phyloP scores from a whole-genome alignment of 2,888 invertebrate genomes.

The Xestoiulus laeticollis region DNA sequence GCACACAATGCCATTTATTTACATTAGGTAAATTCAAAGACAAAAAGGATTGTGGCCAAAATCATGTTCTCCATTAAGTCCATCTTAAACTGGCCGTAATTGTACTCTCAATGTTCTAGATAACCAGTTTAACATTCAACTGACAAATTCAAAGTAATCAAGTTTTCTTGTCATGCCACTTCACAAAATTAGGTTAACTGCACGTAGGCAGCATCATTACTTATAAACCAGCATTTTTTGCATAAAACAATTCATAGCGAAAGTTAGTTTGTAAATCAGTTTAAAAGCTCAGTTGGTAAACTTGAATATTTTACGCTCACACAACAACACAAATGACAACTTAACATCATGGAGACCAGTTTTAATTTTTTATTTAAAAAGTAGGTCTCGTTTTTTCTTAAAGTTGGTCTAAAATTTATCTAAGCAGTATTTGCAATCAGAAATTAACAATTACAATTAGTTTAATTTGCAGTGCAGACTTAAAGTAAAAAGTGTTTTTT shows the following conservation, averaged over 20 bases:
- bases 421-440: too few relatives aligned
- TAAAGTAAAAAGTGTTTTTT: too few relatives aligned
- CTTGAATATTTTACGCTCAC: neutral
- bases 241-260: neutral
- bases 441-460: too few relatives aligned
- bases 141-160: neutral
- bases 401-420: neutral
- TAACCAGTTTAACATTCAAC: neutral
- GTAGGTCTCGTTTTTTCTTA: neutral
- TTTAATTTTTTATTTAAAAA: neutral
- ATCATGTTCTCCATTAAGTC: too few relatives aligned
- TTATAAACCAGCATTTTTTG: neutral
- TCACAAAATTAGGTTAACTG: conserved; percentile 29
- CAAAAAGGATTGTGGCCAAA: too few relatives aligned
- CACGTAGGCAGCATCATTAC: neutral
- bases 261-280: neutral
- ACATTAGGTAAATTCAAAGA: too few relatives aligned
- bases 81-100: neutral
- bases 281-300: neutral
- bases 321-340: neutral
- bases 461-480: too few relatives aligned
- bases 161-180: neutral
- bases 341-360: neutral
- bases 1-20: too few relatives aligned
- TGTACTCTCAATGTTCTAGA: neutral